Conservation (phyloP, 1,140 invertebrate genomes). For the Cydia splendana region DNA sequence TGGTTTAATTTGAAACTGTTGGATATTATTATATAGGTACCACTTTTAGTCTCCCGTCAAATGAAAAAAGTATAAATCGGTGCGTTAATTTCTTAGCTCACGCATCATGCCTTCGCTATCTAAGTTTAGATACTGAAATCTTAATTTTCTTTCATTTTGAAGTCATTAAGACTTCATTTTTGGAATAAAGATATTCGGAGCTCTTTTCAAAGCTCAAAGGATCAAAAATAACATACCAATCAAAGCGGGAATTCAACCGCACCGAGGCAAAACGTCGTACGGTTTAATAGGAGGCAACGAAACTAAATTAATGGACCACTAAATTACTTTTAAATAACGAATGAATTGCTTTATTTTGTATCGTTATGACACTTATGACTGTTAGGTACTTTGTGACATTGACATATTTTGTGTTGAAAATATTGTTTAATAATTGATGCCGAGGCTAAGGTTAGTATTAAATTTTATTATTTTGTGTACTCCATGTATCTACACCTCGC, state of each 20-base stretch:
- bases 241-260: constrained; percentile 41
- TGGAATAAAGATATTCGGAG: background rate
- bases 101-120: background rate
- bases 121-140: background rate
- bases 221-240: constrained; percentile 39
- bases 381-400: constrained; percentile 41
- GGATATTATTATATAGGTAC: too few species aligned
- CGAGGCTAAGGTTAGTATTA: too few species aligned
- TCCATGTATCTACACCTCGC: too few species aligned
- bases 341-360: constrained; percentile 40
- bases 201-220: constrained; percentile 9
- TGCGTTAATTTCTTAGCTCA: too few species aligned
- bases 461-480: too few species aligned
- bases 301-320: constrained; percentile 42
- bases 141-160: background rate
- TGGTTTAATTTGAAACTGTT: too few species aligned
- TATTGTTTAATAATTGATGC: too few species aligned
- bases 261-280: constrained; percentile 40
- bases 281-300: constrained; percentile 45
- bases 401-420: constrained; percentile 33
- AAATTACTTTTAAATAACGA: constrained; percentile 41
- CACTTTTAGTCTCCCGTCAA: too few species aligned
- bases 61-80: too few species aligned
- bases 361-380: constrained; percentile 40
- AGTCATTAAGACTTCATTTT: background rate